Evolutionary conservation across 2,113 vertebrate species (phyloP).

Genomic region (Syngnathoides biaculeatus): DNA sequence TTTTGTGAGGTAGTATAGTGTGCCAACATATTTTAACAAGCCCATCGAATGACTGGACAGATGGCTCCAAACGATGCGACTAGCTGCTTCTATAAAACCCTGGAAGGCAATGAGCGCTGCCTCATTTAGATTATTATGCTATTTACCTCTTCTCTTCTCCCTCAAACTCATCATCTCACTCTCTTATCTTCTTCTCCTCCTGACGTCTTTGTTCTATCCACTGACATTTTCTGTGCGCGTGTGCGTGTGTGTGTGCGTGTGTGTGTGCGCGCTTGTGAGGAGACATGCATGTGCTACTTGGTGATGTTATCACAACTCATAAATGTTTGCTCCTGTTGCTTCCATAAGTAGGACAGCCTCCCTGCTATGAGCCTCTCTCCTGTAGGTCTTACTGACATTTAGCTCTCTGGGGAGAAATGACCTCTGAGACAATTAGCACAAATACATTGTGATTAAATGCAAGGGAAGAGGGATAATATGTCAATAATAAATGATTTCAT

Average conservation of each 20-base stretch:
- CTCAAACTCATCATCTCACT: slow-evolving; percentile 37
- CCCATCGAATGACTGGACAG: slow-evolving; percentile 49
- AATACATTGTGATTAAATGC: slow-evolving; percentile 42
- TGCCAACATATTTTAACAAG: slow-evolving; percentile 50
- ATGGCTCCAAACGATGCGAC: slow-evolving; percentile 62
- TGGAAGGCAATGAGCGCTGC: slow-evolving; percentile 64
- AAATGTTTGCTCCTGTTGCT: slow-evolving; percentile 31
- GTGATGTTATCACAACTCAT: slow-evolving; percentile 38
- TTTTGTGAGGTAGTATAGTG: slow-evolving; percentile 42
- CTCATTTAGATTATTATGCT: slow-evolving; percentile 61
- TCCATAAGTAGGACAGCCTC: slow-evolving; percentile 42
- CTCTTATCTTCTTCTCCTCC: slow-evolving; percentile 26
- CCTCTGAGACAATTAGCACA: slow-evolving; percentile 46
- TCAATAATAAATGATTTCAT: slow-evolving; percentile 36
- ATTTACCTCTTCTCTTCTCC: slow-evolving; percentile 46
- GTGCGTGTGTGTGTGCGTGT: background rate
- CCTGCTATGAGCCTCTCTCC: slow-evolving; percentile 31
- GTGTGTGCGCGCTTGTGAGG: background rate
- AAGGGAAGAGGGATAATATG: slow-evolving; percentile 25
- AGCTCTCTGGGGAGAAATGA: slow-evolving; percentile 34
- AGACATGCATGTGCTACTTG: background rate
- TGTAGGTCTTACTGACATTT: slow-evolving; percentile 58
- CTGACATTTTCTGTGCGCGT: slow-evolving; percentile 5
- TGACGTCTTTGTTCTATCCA: slow-evolving; percentile 46
- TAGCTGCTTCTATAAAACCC: slow-evolving; percentile 69